Base-by-base conservation (phyloP, 1,140 invertebrate genomes). In the Penaeus vannamei region DNA sequence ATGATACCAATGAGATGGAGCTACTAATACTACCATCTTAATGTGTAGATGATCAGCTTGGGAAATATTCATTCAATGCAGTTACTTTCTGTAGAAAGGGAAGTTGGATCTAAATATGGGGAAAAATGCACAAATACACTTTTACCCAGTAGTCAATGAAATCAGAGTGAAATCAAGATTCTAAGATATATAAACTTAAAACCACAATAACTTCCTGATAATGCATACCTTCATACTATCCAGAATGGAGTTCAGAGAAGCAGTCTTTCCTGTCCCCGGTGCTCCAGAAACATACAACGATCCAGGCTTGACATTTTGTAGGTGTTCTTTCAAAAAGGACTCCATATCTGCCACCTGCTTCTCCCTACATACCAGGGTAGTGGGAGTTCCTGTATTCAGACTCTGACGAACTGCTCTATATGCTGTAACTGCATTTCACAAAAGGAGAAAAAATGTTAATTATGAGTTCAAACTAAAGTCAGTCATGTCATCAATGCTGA, bases 261-360 rank as follows among this genome's bases (percentile, higher is more conserved):
- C 97, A 0, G 98, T 99, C 94, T 99, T 99, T 2, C 98, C 98
- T 26, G 98, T 99, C 22, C 98, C 98, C 4, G 98, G 98, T 53
- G 97, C 97, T 19, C 98, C 98, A 81, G 98, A 98, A 59, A 99
- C 95, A 93, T 99, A 99, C 22, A 99, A 92, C 59, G 97, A 97
- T 20, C 96, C 96, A 0, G 97, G 96, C 64, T 93, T 94, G 90
- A 95, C 93, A 0, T 94, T 94, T 0, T 95, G 92, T 29, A 98
- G 92, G 92, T 96, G 95, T 22, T 94, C 92, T 36, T 92, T 92
- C 29, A 99, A 94, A 93, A 97, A 98, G 0, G 94, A 92, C 23
- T 94, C 93, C 10, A 99, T 93, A 90, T 95, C 94, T 1, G 94
- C 91, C 5, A 97, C 94, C 93, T 99, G 96, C 72, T 94, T 93